These are phyloP conservation scores for Hycleus phaleratus DNA, from an alignment of 1,140 invertebrate species.

Conservation along the genomic window DNA sequence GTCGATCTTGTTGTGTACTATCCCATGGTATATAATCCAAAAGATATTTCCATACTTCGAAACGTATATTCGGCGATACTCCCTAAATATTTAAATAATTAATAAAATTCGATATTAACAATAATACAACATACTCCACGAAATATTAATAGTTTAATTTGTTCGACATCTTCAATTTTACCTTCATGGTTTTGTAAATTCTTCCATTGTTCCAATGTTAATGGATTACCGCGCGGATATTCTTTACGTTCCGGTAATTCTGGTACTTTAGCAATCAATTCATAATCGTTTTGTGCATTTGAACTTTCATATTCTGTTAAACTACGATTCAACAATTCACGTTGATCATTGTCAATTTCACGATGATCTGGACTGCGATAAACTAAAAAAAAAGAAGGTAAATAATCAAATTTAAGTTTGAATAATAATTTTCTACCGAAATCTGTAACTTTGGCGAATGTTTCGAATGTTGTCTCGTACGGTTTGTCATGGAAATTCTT, in stretches of 20 bases:
- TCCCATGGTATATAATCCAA: constrained; percentile 85
- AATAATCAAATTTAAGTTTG: too few relatives aligned
- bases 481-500: constrained; percentile 66
- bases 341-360: constrained; percentile 48
- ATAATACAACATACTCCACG: constrained; percentile 62
- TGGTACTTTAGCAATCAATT: constrained; percentile 55
- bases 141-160: constrained; percentile 76
- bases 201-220: constrained; percentile 73
- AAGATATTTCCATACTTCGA: constrained; percentile 92
- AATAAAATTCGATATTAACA: not conserved
- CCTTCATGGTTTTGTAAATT: constrained; percentile 70
- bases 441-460: constrained; percentile 78
- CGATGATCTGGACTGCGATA: constrained; percentile 45
- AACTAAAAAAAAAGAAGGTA: constrained; percentile 34
- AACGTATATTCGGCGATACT: constrained; percentile 58
- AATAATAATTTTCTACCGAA: constrained; percentile 42
- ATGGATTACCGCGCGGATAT: constrained; percentile 55
- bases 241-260: constrained; percentile 49
- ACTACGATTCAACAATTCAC: constrained; percentile 51
- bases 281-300: constrained; percentile 55
- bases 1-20: constrained; percentile 64
- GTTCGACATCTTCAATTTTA: constrained; percentile 58
- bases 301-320: constrained; percentile 41
- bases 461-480: constrained; percentile 70
- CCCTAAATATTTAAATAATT: constrained; percentile 37